Percentiles rank a stretch among this genome's conserved stretches.
These are phyloP conservation scores for Prionailurus bengalensis DNA, from an alignment of 2,113 vertebrate genomes.

Conservation along the genomic window DNA sequence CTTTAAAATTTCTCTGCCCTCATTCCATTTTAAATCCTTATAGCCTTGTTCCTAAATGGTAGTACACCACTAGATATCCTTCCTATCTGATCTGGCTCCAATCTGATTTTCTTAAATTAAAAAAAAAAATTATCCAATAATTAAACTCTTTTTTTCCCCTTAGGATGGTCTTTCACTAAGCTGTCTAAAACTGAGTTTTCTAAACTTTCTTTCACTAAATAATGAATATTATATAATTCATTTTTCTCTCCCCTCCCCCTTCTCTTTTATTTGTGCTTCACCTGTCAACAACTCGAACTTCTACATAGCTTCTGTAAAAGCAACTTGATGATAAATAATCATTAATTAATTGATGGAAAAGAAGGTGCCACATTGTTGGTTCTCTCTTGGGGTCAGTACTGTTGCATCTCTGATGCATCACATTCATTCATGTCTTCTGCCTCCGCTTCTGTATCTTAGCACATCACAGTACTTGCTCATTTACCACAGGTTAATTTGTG, in stretches of 20 bases:
- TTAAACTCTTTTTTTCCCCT: background rate
- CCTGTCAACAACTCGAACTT: constrained; percentile 7
- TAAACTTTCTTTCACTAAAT: background rate
- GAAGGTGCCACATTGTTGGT: background rate
- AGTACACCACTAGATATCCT: background rate
- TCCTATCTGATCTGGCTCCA: background rate
- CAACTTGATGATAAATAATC: background rate
- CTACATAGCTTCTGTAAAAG: background rate
- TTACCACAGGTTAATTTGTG: background rate
- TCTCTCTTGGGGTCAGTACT: background rate
- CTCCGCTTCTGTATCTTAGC: background rate
- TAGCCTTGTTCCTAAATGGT: background rate
- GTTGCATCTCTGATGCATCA: background rate
- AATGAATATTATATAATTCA: background rate
- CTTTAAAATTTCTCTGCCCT: background rate
- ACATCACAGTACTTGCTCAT: background rate
- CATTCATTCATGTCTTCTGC: background rate
- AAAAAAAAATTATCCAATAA: background rate
- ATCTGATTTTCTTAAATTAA: background rate
- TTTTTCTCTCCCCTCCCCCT: background rate
- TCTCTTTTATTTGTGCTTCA: background rate
- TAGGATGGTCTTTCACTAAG: background rate
- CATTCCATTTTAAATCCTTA: background rate
- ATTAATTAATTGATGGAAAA: background rate
- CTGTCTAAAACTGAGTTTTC: background rate